Conservation (phyloP, 1,140 invertebrate species). For the Pachypsylla venusta region DNA sequence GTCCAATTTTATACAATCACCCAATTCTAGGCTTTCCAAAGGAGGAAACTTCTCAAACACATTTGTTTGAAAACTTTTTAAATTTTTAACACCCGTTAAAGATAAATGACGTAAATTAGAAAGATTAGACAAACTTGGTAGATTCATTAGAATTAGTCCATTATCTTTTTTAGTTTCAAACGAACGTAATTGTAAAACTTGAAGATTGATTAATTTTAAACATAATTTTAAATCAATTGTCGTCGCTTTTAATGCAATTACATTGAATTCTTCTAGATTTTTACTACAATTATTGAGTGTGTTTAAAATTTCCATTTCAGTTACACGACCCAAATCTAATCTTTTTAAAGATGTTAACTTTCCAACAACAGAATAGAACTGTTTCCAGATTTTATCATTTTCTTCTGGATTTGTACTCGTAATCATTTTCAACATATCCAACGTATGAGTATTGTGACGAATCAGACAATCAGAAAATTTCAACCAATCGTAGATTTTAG, state of each 20-base stretch:
- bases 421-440: constrained; percentile 3
- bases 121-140: not conserved
- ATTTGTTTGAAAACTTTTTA: not conserved
- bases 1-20: constrained; percentile 1
- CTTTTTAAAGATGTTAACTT: not conserved
- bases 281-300: not conserved
- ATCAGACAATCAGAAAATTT: not conserved
- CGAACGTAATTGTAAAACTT: constrained; percentile 1
- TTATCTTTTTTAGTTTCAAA: not conserved
- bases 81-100: not conserved
- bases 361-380: not conserved
- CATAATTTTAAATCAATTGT: constrained; percentile 1
- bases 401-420: not conserved
- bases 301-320: not conserved
- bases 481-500: not conserved
- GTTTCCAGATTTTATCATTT: constrained; percentile 3
- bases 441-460: not conserved
- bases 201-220: not conserved
- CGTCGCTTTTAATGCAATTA: not conserved
- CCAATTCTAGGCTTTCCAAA: not conserved
- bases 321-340: not conserved
- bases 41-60: not conserved
- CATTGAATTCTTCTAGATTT: not conserved
- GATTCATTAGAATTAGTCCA: not conserved
- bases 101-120: not conserved